phyloP scores from a whole-genome alignment of 2,113 vertebrate species.

The Lophius piscatorius region DNA sequence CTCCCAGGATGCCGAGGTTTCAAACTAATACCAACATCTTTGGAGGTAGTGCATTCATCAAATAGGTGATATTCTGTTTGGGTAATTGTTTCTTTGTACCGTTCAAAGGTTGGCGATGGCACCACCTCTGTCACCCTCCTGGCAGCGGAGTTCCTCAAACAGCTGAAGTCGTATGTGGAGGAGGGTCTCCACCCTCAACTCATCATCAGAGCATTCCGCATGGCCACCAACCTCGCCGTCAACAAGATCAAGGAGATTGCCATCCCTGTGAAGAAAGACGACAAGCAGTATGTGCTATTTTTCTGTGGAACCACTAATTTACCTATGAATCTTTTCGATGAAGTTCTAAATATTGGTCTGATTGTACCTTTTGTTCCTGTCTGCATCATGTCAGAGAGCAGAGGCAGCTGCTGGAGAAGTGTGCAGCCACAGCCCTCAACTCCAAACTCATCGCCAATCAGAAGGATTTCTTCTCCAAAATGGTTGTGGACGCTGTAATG shows the following conservation, averaged over 20 bases:
- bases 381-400: slow-evolving; percentile 83
- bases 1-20: slow-evolving; percentile 98
- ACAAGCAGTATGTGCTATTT: slow-evolving; percentile 85
- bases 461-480: slow-evolving; percentile 92
- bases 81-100: neutral
- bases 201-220: slow-evolving; percentile 96
- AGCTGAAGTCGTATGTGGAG: slow-evolving; percentile 93
- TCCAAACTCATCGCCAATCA: slow-evolving; percentile 94
- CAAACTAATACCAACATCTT: too few relatives aligned
- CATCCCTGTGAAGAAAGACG: slow-evolving; percentile 90
- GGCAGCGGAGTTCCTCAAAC: slow-evolving; percentile 95
- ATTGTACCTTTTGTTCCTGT: too few relatives aligned
- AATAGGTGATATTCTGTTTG: too few relatives aligned
- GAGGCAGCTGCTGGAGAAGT: slow-evolving; percentile 90
- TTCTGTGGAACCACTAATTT: neutral
- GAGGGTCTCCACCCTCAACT: slow-evolving; percentile 97
- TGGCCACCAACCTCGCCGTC: slow-evolving; percentile 89
- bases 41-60: too few relatives aligned
- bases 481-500: slow-evolving; percentile 97
- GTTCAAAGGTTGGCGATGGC: slow-evolving; percentile 90
- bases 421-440: slow-evolving; percentile 93
- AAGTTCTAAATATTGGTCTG: too few relatives aligned
- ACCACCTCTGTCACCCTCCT: slow-evolving; percentile 96
- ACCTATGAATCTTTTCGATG: too few relatives aligned
- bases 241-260: slow-evolving; percentile 91